Evolutionary conservation across 2,113 vertebrate species (phyloP).

Genomic region (Macrotis lagotis): DNA sequence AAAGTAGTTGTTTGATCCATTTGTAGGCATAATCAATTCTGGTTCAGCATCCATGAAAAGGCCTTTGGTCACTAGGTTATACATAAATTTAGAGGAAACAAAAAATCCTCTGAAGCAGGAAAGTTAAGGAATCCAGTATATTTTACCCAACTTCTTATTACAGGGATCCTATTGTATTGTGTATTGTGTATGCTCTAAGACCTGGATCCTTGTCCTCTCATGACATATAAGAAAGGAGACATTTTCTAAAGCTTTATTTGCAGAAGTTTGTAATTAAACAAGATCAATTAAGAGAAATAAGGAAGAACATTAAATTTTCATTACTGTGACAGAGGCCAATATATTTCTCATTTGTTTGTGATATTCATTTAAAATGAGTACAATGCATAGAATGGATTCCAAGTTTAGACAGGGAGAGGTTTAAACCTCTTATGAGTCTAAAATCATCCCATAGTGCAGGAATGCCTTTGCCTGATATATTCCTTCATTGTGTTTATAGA

Average conservation of each 20-base stretch:
- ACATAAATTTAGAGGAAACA: not conserved
- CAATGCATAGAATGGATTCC: not conserved
- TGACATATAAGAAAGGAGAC: not conserved
- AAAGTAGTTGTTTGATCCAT: not conserved
- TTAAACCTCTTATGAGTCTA: not conserved
- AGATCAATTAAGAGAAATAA: not conserved
- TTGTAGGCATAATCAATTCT: not conserved
- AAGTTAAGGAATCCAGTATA: not conserved
- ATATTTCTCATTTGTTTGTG: not conserved
- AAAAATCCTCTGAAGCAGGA: not conserved
- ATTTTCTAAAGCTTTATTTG: not conserved
- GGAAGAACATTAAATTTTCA: not conserved
- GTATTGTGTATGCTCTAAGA: not conserved
- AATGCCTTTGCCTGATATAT: not conserved
- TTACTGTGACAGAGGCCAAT: not conserved
- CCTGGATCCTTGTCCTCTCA: not conserved
- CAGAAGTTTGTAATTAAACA: not conserved
- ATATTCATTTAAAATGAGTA: not conserved
- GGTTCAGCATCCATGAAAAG: not conserved
- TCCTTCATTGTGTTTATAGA: not conserved
- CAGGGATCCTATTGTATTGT: not conserved
- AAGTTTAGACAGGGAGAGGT: not conserved
- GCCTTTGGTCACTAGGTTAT: not conserved
- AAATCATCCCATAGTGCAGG: not conserved
- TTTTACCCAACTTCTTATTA: not conserved